Evolutionary conservation across 2,113 vertebrate species (phyloP), one percentile per base, ranked within the genome.

Genomic region (Brachypodius melanocephalos): DNA sequence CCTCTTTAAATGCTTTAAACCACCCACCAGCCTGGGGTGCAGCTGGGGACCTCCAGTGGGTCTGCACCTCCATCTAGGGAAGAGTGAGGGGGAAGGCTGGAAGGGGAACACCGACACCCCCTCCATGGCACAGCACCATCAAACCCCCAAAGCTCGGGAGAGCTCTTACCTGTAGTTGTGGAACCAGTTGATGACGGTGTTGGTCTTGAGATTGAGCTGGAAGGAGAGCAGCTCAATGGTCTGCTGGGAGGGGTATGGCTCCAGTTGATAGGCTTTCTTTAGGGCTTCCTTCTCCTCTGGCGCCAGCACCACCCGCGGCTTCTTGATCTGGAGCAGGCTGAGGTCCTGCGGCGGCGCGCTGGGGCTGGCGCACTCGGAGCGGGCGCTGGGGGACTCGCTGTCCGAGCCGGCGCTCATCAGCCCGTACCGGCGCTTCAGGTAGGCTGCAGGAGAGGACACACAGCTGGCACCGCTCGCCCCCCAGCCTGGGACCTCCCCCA

Each of bases 141-240:
- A 40, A 19, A 31, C 0, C 1, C 14, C 61, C 4, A 2, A 59
- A 92, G 21, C 22, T 48, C 1, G 0, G 3, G 24, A 66, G 29
- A 0, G 0, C 6, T 42, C 4, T 0, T 95, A 98, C 99, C 99
- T 99, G 98, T 99, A 99, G 97, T 99, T 99, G 97, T 99, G 99
- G 97, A 99, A 99, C 99, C 99, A 99, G 97, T 99, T 99, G 98
- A 99, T 99, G 97, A 99, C 99, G 0, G 99, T 99, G 98, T 99
- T 99, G 94, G 99, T 99, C 97, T 99, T 99, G 89, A 99, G 99
- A 96, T 99, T 98, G 90, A 99, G 99, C 96, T 99, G 98, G 65
- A 98, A 98, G 31, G 99, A 99, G 43, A 99, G 98, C 83, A 99
- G 97, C 97, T 99, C 99, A 2, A 99, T 99, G 94, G 99, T 99